Base-by-base conservation (phyloP, 2,888 invertebrate genomes). In the Drosophila barbarae region DNA sequence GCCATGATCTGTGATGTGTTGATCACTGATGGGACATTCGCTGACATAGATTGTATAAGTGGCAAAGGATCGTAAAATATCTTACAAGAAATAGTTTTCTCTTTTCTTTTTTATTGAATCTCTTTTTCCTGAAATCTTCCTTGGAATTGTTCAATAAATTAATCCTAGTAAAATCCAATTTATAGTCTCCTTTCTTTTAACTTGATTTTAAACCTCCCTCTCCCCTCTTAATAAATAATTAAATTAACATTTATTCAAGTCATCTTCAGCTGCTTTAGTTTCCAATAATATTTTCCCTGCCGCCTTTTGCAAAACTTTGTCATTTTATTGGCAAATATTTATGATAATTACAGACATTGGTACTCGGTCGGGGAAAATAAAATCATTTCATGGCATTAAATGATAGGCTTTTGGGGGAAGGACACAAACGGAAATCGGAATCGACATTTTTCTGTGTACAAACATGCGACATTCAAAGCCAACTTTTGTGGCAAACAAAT, bases 401-500 rank as follows among this genome's bases (percentile, higher is more conserved):
- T 70, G 63, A 55, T 39, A 30, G 70, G 28, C 38, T 21, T 46
- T 18, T 39, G 47, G 32, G 23, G 34, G 6, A 12, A 42, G 34
- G 26, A 32, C 39, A 26, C 34, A 42, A 21, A 23, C 44, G 63
- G 64, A 63, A 49, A 63, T 46, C 50, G 49, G 42, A 70, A 42
- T 54, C 65, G 58, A 82, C 74, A 54, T 71, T 67, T 81, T 47
- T 32, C 21, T 42, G 81, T 82, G 85, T 82, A 81, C 85, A 82
- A 82, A 82, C 81, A 82, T 82, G 82, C 76, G 84, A 84, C 84
- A 81, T 59, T 59, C 76, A 69, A 85, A 81, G 55, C 79, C 69
- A 84, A 81, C 85, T 83, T 83, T 83, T 80, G 65, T 74, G 74
- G 69, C 52, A 68, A 85, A 85, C 84, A 82, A 81, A 81, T 79